These are phyloP conservation scores for Nipponia nippon DNA, from an alignment of 2,113 vertebrate genomes.

Conservation along the genomic window DNA sequence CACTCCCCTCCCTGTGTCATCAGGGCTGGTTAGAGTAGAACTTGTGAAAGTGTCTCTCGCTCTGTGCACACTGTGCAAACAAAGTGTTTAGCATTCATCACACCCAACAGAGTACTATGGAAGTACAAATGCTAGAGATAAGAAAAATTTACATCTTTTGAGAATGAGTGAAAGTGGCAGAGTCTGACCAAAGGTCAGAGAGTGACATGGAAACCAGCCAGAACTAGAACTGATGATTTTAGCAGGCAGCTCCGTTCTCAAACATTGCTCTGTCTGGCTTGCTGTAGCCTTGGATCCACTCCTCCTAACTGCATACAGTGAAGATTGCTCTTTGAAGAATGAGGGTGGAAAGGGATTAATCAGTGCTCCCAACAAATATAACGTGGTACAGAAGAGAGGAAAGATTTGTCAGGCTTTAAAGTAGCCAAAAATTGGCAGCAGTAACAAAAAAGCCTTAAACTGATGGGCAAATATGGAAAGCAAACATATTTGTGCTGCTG, in stretches of 20 bases:
- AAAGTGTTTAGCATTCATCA: not conserved
- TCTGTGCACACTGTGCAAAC: not conserved
- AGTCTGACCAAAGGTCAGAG: not conserved
- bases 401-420: constrained; percentile 32
- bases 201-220: not conserved
- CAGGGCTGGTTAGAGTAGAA: not conserved
- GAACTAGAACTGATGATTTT: not conserved
- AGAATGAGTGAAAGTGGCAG: not conserved
- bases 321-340: not conserved
- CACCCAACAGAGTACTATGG: not conserved
- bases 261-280: not conserved
- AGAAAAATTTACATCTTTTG: not conserved
- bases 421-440: constrained; percentile 29
- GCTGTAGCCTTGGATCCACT: not conserved
- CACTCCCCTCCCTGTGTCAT: not conserved
- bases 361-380: not conserved
- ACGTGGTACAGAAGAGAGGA: not conserved
- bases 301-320: not conserved
- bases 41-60: not conserved
- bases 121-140: not conserved
- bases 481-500: constrained; percentile 37
- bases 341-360: not conserved
- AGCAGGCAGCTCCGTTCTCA: not conserved
- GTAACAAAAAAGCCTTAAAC: constrained; percentile 19
- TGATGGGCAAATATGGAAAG: constrained; percentile 30